Conservation (phyloP, 2,797 vertebrate species). For the Ambastaia sidthimunki region DNA sequence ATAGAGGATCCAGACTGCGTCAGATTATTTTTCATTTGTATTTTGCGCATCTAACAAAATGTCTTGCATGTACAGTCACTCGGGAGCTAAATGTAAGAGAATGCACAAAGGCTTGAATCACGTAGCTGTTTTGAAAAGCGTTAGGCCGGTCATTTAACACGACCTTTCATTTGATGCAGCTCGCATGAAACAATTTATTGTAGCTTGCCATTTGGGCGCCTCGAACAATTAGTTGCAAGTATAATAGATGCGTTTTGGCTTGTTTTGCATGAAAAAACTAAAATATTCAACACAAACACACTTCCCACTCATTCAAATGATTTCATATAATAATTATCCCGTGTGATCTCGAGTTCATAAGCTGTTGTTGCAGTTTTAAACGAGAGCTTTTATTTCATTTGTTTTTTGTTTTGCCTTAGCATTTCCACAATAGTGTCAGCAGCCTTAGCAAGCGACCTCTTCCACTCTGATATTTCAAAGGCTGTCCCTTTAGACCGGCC, state of each 20-base stretch:
- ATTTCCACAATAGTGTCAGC: slow-evolving; percentile 17
- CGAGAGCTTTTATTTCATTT: slow-evolving; percentile 4
- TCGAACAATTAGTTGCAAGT: slow-evolving; percentile 12
- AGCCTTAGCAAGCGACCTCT: slow-evolving; percentile 24
- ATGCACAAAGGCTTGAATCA: background rate
- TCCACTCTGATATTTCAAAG: slow-evolving; percentile 32
- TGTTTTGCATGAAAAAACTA: slow-evolving; percentile 19
- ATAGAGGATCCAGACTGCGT: slow-evolving; percentile 17
- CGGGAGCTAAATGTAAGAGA: background rate
- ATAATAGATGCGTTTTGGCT: slow-evolving; percentile 49
- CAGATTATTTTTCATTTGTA: slow-evolving; percentile 41
- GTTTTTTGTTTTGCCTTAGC: background rate
- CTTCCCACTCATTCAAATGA: slow-evolving; percentile 39
- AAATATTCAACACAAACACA: slow-evolving; percentile 25
- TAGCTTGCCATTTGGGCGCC: slow-evolving; percentile 40
- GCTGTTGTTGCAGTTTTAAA: slow-evolving; percentile 19
- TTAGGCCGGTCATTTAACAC: slow-evolving; percentile 21
- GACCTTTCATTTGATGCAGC: slow-evolving; percentile 6
- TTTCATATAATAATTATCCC: slow-evolving; percentile 25
- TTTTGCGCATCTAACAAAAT: slow-evolving; percentile 16
- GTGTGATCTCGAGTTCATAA: slow-evolving; percentile 31
- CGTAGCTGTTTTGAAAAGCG: background rate
- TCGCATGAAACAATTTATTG: slow-evolving; percentile 5
- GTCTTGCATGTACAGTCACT: background rate
- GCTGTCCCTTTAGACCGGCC: slow-evolving; percentile 28